Conservation (phyloP, 2,113 vertebrate species). For the Myiopsitta monachus region DNA sequence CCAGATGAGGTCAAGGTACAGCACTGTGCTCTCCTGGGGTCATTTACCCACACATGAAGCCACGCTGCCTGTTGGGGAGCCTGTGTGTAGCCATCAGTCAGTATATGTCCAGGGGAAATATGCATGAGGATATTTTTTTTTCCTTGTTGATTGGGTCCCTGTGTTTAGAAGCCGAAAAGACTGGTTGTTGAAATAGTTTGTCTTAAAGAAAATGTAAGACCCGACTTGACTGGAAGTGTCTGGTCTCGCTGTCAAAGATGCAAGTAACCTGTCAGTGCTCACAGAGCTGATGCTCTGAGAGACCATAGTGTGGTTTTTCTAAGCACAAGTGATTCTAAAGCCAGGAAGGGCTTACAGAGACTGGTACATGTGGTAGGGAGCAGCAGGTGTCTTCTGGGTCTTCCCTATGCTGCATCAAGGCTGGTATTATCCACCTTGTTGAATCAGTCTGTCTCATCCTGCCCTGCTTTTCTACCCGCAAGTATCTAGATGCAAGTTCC, state of each 20-base stretch:
- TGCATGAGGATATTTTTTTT: not conserved
- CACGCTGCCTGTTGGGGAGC: not conserved
- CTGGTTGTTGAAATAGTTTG: not conserved
- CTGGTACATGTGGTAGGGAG: not conserved
- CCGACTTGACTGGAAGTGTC: not conserved
- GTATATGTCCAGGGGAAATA: rapidly evolving
- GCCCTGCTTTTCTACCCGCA: not conserved
- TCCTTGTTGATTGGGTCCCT: rapidly evolving
- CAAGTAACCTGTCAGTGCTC: not conserved
- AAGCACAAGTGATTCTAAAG: not conserved
- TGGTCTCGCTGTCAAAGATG: not conserved
- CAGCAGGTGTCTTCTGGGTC: not conserved
- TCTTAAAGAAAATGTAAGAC: not conserved
- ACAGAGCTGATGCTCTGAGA: not conserved
- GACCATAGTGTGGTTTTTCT: not conserved
- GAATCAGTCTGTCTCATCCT: not conserved
- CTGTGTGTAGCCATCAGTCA: not conserved
- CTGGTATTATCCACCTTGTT: too few species aligned
- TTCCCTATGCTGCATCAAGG: not conserved
- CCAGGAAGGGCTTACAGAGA: not conserved
- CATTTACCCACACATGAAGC: rapidly evolving
- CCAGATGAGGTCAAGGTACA: rapidly evolving
- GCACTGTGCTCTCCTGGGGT: rapidly evolving
- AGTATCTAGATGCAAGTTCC: conserved; percentile 41
- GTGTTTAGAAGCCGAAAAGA: not conserved